Conservation (phyloP, 2,113 vertebrate genomes). For the Scomber japonicus region DNA sequence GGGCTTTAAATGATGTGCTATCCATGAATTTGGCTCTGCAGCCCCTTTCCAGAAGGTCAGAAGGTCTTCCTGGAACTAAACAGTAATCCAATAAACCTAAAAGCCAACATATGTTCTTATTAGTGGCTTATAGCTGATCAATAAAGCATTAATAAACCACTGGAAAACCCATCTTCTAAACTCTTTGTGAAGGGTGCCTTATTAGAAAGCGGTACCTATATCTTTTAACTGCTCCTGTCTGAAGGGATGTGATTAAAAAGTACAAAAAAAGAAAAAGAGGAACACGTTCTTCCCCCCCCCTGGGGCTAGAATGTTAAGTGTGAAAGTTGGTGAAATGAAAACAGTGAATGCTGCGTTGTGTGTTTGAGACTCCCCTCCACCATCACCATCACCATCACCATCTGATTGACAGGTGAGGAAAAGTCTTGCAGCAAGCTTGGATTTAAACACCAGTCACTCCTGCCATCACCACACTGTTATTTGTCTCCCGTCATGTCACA, state of each 20-base stretch:
- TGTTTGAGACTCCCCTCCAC: background rate
- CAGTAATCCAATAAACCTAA: background rate
- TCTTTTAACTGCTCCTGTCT: background rate
- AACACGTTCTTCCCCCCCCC: background rate
- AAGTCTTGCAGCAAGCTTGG: background rate
- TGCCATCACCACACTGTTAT: constrained; percentile 21
- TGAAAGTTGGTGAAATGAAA: background rate
- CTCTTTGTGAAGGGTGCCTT: constrained; percentile 28
- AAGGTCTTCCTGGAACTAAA: background rate
- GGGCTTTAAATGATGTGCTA: background rate
- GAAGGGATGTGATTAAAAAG: background rate
- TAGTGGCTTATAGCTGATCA: background rate
- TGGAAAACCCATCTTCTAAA: background rate
- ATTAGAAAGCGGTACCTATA: constrained; percentile 2
- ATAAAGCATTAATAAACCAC: background rate
- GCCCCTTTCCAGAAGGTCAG: background rate
- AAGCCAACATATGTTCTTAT: background rate
- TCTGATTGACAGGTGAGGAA: background rate
- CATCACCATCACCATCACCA: no score
- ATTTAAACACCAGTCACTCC: constrained; percentile 27
- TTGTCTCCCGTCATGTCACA: constrained; percentile 18
- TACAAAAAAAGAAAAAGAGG: background rate
- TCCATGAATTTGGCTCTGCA: background rate
- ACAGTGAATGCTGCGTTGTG: background rate
- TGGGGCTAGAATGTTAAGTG: background rate